Evolutionary conservation across 1,140 invertebrate genomes (phyloP), one percentile per base, ranked within the genome.

Genomic region (Heliconius hermathena): DNA sequence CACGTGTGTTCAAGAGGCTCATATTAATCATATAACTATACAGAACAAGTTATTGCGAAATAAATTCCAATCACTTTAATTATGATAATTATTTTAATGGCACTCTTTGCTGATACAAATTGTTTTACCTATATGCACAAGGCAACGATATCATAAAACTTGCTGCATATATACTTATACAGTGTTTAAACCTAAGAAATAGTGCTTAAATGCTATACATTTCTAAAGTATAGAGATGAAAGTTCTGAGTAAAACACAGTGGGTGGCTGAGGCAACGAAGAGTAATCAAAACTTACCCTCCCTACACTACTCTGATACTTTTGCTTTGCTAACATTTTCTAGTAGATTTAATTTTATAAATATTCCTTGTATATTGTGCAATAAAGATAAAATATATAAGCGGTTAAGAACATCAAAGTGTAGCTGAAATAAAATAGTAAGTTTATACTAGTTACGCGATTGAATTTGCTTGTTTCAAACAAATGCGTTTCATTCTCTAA

Each of bases 231-330:
- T 8, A 0, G 18, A 22, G 33, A 33, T n/a, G 16, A 36, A 75
- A 75, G 49, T 76, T 66, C 60, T 13, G 73, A 74, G 73, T 2
- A 71, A 66, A 52, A 76, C 57, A 46, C 33, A 54, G 66, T 80
- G 71, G 71, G 38, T 52, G 75, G 52, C 41, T 26, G 46, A 71
- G 29, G 79, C 71, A 73, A 81, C 38, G 26, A 73, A 38, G 71
- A 77, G 46, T 54, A 81, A 81, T 81, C 75, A 81, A 74, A 81
- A 77, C 38, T 77, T 71, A 74, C 29, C 71, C 71, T 60, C 20
- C 71, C n/a, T n/a, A n/a, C 8, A 6, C 1, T 22, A 57, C 3
- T 57, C n/a, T 18, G 1, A 8, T 22, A 46, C 41, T 36, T 6
- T 36, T 36, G 33, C 33, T 36, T 54, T 54, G 52, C 52, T 5